Base-by-base conservation (phyloP, 2,888 invertebrate genomes). In the Apodemia zela region DNA sequence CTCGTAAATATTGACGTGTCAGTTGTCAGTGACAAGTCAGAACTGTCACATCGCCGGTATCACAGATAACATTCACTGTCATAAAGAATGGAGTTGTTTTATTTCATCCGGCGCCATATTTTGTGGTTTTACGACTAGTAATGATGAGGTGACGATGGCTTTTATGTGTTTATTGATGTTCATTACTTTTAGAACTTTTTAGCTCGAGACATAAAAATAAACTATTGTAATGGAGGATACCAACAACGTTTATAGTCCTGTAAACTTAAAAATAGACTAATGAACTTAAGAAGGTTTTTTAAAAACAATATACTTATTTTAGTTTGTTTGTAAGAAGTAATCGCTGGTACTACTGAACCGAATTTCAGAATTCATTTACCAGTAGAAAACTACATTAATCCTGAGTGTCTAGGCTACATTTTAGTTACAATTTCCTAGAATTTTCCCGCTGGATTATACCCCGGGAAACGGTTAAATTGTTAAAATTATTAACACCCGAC, bases 1-100 rank as follows among this genome's bases (percentile, higher is more conserved):
- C 63, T 66, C 67, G 71, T 71, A 67, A 72, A 73, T 69, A 69
- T 68, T 70, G 70, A 69, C 69, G 65, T 71, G 68, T 70, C 68
- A 68, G 57, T 58, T 65, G 69, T 69, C 71, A 69, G 63, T 59
- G 67, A 67, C 69, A 64, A 64, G 67, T 72, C 71, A 69, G 65
- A 63, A n/a, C 65, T 68, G 70, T 68, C 67, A 68, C 65, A 66
- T 65, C 68, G 61, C 63, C 63, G 35, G 61, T 64, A 61, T 60
- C 58, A 65, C 61, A 33, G 59, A 51, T 42, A 62, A 47, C n/a
- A 35, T 25, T 42, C 10, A 11, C 60, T 66, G 68, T 67, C 69
- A 67, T 68, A 69, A 68, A 68, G 62, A 65, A 66, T 66, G 63
- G 54, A 57, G 61, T 64, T 65, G 66, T 69, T 66, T 65, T 65